Base-by-base conservation (phyloP, 2,113 vertebrate species). In the Baryphthengus martii region DNA sequence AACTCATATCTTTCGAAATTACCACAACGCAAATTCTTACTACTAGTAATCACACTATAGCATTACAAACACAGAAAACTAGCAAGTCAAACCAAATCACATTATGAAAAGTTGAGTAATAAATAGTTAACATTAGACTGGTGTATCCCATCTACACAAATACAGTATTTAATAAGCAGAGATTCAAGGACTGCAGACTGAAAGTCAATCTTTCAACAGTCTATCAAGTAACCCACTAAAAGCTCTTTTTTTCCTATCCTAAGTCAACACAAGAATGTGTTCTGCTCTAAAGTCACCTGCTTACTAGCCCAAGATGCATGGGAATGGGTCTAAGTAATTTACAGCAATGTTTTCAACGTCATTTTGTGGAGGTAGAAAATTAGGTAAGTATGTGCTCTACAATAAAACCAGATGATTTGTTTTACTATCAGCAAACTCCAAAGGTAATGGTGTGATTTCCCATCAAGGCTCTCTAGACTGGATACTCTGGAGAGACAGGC, bases 1-100 rank as follows among this genome's bases (percentile, higher is more conserved):
- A 0, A 55, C 10, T 24, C 1, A 0, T 4, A 15, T 20, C 25
- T 77, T 31, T 9, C 23, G 13, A 39, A 75, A 3, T 23, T 4
- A 31, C 3, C 31, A 26, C 33, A 70, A 23, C 10, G 55, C 23
- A 76, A 76, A 87, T 9, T 33, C 35, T 61, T 31, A 33, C 39
- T 55, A 25, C 25, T 10, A 16, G 7, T 11, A 49, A 73, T 8
- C 29, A 25, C 56, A 10, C 20, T 23, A 42, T 3, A 49, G 47
- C 21, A 24, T 62, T 40, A 21, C 44, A 66, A 39, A 52, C 44
- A 58, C 49, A 50, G 11, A 53, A 21, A 75, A 28, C 16, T 5
- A 67, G 6, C 15, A 79, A 79, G 31, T 26, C 47, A 62, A 61
- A 66, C 17, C 45, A 66, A 74, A 61, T 24, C 35, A n/a, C 2